A percentile compares a stretch with the other conserved stretches of the same genome.
These are phyloP conservation scores for Drosophila subsilvestris DNA, from an alignment of 2,888 invertebrate species.

Conservation along the genomic window DNA sequence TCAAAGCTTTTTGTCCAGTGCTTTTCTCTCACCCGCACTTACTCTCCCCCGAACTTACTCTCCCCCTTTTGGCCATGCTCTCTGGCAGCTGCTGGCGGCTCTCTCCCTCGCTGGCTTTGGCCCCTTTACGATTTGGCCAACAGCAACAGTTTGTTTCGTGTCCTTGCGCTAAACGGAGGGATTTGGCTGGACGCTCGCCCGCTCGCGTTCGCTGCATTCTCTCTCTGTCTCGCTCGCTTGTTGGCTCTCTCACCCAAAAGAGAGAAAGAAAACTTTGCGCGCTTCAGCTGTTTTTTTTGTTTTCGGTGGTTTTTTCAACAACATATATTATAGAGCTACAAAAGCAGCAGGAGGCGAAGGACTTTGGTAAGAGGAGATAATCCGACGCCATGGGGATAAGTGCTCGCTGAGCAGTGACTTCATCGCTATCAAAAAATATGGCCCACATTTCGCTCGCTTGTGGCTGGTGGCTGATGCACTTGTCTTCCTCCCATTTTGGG, in stretches of 20 bases:
- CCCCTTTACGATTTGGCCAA: not conserved
- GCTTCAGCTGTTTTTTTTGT: not conserved
- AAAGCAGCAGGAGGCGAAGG: not conserved
- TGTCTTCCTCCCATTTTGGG: not conserved
- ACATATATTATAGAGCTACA: not conserved
- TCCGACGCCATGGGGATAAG: conserved; percentile 26
- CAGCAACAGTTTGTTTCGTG: conserved; percentile 80
- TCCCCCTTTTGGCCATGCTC: not conserved
- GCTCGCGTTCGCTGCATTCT: conserved; percentile 1
- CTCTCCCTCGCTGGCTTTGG: conserved; percentile 11
- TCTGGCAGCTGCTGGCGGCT: no score
- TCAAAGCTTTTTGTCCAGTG: conserved; percentile 56
- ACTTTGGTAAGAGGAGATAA: conserved; percentile 62
- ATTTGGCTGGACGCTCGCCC: conserved; percentile 37
- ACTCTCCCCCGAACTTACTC: no score
- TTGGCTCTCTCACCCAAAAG: conserved; percentile 11
- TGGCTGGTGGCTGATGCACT: conserved; percentile 31
- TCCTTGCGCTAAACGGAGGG: conserved; percentile 65
- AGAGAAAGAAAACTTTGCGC: conserved; percentile 5
- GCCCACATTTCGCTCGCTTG: conserved; percentile 4
- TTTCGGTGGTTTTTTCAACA: conserved; percentile 1
- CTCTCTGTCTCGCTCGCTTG: conserved; percentile 11
- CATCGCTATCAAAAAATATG: conserved; percentile 32
- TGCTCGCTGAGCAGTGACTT: conserved; percentile 55
- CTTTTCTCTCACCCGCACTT: conserved; percentile 5